Conservation (phyloP, 2,888 invertebrate species). For the Diaperis boleti region DNA sequence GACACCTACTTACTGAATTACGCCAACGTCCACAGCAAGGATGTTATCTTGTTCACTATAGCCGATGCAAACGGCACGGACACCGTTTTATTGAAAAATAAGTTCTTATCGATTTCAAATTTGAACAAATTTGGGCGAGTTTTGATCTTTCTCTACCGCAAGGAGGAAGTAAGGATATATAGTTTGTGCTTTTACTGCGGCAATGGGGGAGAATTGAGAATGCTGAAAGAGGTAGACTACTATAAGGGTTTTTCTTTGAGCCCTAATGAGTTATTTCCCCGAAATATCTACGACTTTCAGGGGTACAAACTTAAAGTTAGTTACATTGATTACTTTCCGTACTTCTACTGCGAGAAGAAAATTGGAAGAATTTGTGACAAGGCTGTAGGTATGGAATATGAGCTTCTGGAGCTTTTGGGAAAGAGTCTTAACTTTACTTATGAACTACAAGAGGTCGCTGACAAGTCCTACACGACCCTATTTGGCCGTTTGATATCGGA, state of each 20-base stretch:
- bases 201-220: neutral
- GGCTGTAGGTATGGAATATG: conserved; percentile 9
- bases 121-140: neutral
- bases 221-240: neutral
- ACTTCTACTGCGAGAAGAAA: conserved; percentile 11
- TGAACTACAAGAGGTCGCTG: neutral
- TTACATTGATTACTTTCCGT: conserved; percentile 24
- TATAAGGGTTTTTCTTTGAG: neutral
- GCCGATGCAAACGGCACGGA: neutral
- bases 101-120: neutral
- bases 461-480: neutral
- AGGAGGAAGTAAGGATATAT: neutral
- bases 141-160: neutral
- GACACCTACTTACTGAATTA: neutral
- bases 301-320: conserved; percentile 10
- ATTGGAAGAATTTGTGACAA: neutral
- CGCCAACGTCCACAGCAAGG: neutral
- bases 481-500: neutral
- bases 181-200: conserved; percentile 6
- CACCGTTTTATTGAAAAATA: neutral
- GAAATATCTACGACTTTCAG: conserved; percentile 4
- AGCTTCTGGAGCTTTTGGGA: neutral
- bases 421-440: conserved; percentile 14
- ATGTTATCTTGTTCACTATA: neutral
- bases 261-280: neutral